Evolutionary conservation across 2,888 invertebrate species (phyloP), one percentile per base, ranked within the genome.

Genomic region (Aphidoletes aphidimyza): DNA sequence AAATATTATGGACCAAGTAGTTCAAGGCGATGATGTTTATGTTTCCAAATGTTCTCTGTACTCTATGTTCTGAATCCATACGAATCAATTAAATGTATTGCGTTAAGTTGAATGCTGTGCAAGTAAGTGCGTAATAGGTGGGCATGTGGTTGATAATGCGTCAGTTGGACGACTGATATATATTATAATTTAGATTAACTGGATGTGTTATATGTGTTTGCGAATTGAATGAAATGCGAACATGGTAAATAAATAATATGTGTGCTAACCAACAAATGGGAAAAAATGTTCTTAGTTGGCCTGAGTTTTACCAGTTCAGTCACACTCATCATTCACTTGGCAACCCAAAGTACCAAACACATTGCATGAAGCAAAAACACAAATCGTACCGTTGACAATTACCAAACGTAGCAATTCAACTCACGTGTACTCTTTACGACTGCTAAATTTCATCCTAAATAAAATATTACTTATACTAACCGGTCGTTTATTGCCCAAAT

Each of bases 131-230:
- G n/a, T n/a, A n/a, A n/a, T n/a, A n/a, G n/a, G n/a, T n/a, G 2
- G 17, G 47, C 9, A 47, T 22, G 54, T 22, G 54, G 14, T 11
- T 30, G 69, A 69, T 69, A 14, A 69, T 69, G 30, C 5, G 69
- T 69, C 30, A 34, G 30, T 30, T 1, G 14, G 30, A 2, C 26
- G 69, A 30, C 69, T 1, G 69, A 69, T 69, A n/a, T n/a, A n/a
- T n/a, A n/a, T n/a, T n/a, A n/a, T n/a, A 69, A 69, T 69, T 69
- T 30, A 30, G 69, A 30, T 69, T 30, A 30, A 69, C 69, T 69
- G 69, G 30, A 30, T 69, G 30, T 30, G 30, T 69, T 30, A 69
- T n/a, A n/a, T 69, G 54, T 54, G 69, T 69, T 69, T 69, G 30
- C 69, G 69, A 69, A 30, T 30, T 69, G 69, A 69, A 30, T 22